Percentiles rank a stretch among this genome's conserved stretches.
phyloP scores from a whole-genome alignment of 2,888 invertebrate species.

The Aphidoletes aphidimyza region DNA sequence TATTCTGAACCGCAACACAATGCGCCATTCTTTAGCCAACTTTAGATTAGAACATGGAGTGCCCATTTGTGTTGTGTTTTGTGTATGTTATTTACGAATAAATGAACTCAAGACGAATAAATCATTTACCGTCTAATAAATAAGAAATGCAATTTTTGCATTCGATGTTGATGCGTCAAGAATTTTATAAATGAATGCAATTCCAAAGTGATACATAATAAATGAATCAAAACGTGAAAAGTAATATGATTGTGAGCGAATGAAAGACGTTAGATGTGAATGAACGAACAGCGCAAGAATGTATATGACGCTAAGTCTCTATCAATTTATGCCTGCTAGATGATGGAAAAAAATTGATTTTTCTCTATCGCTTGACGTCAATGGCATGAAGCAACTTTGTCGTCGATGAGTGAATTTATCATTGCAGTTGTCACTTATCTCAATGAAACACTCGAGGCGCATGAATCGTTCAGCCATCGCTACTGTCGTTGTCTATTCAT shows the following conservation, averaged over 20 bases:
- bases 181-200: neutral
- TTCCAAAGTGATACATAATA: neutral
- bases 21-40: neutral
- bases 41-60: neutral
- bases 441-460: slow-evolving; percentile 26
- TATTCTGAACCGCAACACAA: neutral
- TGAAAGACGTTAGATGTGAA: neutral
- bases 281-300: neutral
- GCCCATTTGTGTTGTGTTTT: too few relatives aligned
- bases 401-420: neutral
- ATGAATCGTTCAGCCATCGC: too few relatives aligned
- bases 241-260: neutral
- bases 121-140: neutral
- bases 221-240: neutral
- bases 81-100: neutral
- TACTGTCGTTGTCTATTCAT: neutral
- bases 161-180: neutral
- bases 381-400: too few relatives aligned
- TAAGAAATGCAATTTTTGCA: slow-evolving; percentile 24
- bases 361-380: neutral
- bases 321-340: neutral
- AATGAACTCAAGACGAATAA: slow-evolving; percentile 23
- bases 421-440: slow-evolving; percentile 40
- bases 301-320: too few relatives aligned
- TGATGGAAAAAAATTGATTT: slow-evolving; percentile 32